A percentile compares a stretch with the other conserved stretches of the same genome.
Evolutionary conservation across 2,888 invertebrate genomes (phyloP).

Genomic region (Plebejus anna): DNA sequence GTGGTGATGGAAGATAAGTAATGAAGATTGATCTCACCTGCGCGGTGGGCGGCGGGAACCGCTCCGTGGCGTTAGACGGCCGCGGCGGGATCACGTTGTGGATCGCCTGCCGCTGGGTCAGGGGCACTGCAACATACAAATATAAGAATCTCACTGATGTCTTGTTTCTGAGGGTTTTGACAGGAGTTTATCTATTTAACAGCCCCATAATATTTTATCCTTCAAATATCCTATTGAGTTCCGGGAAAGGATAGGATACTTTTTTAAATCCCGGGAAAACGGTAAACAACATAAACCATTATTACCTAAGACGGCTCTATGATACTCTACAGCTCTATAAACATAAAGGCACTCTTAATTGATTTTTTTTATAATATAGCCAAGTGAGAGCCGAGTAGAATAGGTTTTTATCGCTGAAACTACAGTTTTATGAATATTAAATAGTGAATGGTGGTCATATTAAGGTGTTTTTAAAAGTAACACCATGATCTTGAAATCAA

Average conservation of each 20-base stretch:
- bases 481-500: no score
- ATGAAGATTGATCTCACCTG: constrained; percentile 62
- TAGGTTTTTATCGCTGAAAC: no score
- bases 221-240: no score
- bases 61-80: constrained; percentile 55
- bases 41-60: constrained; percentile 54
- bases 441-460: no score
- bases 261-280: neutral
- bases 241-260: no score
- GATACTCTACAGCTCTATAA: neutral
- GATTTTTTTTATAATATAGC: neutral
- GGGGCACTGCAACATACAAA: constrained; percentile 66
- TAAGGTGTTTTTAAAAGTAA: no score
- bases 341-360: neutral
- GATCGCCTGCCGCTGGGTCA: constrained; percentile 76
- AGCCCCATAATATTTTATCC: no score
- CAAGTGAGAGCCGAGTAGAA: neutral
- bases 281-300: neutral
- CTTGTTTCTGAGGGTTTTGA: neutral
- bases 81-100: constrained; percentile 81
- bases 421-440: no score
- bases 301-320: neutral
- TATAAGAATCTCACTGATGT: neutral
- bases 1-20: constrained; percentile 48
- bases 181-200: no score